Evolutionary conservation across 2,113 vertebrate species (phyloP), one percentile per base, ranked within the genome.

Genomic region (Lichenostomus cassidix): DNA sequence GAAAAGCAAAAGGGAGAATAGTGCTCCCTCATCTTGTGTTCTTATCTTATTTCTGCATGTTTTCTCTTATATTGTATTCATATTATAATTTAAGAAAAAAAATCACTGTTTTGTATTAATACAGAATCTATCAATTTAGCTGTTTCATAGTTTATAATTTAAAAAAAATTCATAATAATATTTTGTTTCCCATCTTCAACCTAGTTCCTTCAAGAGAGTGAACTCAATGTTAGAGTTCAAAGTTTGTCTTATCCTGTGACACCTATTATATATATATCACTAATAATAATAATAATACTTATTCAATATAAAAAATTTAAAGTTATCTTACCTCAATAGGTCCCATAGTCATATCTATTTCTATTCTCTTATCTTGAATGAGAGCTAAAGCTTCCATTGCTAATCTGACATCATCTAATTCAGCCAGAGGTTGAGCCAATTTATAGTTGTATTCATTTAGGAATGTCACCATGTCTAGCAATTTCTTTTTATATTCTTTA

Each of bases 401-500:
- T 94, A 97, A 97, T 83, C 98, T 98, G 91, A 98, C 96, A 50
- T 98, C 98, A 89, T 99, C 98, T 91, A 99, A 96, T 60, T 98
- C 98, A 86, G 37, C 19, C 65, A 99, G 97, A 63, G 98, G 98
- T 73, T 96, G 97, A 83, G 98, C 98, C 33, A 99, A 93, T 56
- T 98, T 98, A 39, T 80, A 94, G 97, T 68, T 73, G 63, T 98
- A 87, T 28, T 97, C 97, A 15, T 65, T 97, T 64, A 97, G 97
- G 87, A 98, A 98, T 0, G 89, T 21, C 59, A 96, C 94, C 79
- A 97, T 95, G 49, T 98, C 97, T 53, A 88, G 92, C 97, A 99
- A 98, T 94, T 98, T 99, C 93, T 95, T 98, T 90, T 98, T 98
- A 96, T 98, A 99, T 82, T 98, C 95, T 28, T 98, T 97, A 93